Base-by-base conservation (phyloP, 2,888 invertebrate genomes). In the Antheraea yamamai region DNA sequence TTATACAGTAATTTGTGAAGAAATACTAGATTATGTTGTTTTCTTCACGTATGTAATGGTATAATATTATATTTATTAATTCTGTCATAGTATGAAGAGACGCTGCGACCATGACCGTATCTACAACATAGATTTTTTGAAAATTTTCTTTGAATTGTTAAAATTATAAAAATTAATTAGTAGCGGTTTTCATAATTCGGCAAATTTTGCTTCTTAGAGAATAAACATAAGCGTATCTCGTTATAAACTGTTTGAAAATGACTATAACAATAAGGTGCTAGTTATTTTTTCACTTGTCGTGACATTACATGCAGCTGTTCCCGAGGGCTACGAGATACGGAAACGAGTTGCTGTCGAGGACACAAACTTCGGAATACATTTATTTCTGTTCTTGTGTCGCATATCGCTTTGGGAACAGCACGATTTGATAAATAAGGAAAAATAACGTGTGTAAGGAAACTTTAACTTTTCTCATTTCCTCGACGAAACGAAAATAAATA, bases 391-490 rank as follows among this genome's bases (percentile, higher is more conserved):
- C 16, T 30, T 30, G 30, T 16, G 18, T 30, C 30, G 26, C 30
- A 66, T 66, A 61, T 61, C n/a, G 61, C 61, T 61, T 61, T 61
- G 2, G 12, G n/a, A 61, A 12, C 10, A 61, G 23, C n/a, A 12
- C 23, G 61, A 23, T 61, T 61, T 12, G 61, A 61, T 61, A 66
- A 66, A 66, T 30, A 66, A 66, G 64, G 64, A 66, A 66, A 66
- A 30, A 30, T 6, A 26, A 66, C 6, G 4, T 30, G 16, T 26
- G 16, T 66, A 16, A 20, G 10, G 26, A 26, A 66, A 20, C 30
- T 26, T 26, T 4, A 66, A 66, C 64, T 66, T 66, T 66, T 66
- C 64, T 66, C 1, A 66, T 66, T 66, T 66, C 16, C 30, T 10
- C 61, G 6, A 61, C 23, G 16, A 30, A 66, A 66, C 30, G 16